phyloP scores from a whole-genome alignment of 2,113 vertebrate genomes.

The Chunga burmeisteri region DNA sequence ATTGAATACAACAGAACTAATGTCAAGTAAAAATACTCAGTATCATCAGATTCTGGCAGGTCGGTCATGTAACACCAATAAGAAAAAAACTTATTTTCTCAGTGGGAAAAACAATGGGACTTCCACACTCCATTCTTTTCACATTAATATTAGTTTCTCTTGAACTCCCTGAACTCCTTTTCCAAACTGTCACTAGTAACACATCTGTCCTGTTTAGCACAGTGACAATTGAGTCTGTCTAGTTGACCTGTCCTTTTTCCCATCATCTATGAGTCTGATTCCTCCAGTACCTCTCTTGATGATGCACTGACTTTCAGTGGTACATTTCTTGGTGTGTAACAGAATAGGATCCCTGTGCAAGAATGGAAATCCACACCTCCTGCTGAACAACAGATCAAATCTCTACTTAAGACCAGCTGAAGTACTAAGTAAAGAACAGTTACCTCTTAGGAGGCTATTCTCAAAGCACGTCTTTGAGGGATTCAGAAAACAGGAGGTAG shows the following conservation, averaged over 20 bases:
- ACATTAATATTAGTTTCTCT: not conserved
- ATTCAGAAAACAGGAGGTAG: not conserved
- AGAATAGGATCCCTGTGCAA: not conserved
- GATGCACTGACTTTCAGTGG: fast-evolving
- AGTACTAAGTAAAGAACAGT: fast-evolving
- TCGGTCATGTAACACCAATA: not conserved
- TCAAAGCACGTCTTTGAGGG: not conserved
- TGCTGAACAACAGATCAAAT: not conserved
- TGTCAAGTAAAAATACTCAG: not conserved
- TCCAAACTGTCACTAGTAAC: not conserved
- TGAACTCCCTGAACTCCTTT: not conserved
- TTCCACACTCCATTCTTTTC: not conserved
- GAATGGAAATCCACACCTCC: not conserved
- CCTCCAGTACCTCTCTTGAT: fast-evolving
- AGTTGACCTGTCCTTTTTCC: not conserved
- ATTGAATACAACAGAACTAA: not conserved
- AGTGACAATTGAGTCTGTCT: not conserved
- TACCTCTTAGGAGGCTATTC: not conserved
- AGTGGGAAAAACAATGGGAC: not conserved
- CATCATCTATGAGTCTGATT: not conserved
- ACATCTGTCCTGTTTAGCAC: not conserved
- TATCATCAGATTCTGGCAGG: not conserved
- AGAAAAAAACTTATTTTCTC: not conserved
- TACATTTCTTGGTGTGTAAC: not conserved
- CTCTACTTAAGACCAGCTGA: not conserved